Evolutionary conservation across 2,113 vertebrate genomes (phyloP).

Genomic region (Osmerus eperlanus): DNA sequence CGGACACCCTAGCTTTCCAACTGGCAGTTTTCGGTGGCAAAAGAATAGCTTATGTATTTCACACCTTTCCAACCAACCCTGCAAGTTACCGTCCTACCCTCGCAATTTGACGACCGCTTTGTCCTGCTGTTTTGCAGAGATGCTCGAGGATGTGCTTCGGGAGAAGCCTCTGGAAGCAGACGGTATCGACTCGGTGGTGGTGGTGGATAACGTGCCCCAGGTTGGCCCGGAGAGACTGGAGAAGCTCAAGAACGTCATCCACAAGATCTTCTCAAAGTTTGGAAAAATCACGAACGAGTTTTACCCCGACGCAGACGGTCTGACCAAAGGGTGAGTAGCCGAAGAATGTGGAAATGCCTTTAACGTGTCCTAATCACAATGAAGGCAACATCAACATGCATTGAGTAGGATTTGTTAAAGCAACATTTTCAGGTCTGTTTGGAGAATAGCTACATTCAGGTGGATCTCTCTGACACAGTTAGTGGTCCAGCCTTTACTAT

Average conservation of each 20-base stretch:
- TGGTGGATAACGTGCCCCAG: constrained; percentile 95
- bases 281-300: constrained; percentile 96
- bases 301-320: constrained; percentile 90
- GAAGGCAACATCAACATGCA: too few species aligned
- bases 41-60: too few species aligned
- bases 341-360: neutral
- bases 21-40: too few species aligned
- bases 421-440: too few species aligned
- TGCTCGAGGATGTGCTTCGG: constrained; percentile 84
- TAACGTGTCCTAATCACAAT: too few species aligned
- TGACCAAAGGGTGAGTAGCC: constrained; percentile 86
- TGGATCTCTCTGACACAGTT: too few species aligned
- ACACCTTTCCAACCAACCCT: neutral
- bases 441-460: too few species aligned
- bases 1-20: too few species aligned
- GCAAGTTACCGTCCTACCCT: neutral
- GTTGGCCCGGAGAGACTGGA: constrained; percentile 92
- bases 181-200: constrained; percentile 92
- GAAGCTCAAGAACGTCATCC: constrained; percentile 95
- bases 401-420: too few species aligned
- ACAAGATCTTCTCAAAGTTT: constrained; percentile 98
- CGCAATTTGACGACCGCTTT: neutral
- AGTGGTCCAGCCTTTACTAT: too few species aligned
- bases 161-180: constrained; percentile 92
- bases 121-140: constrained; percentile 50